Evolutionary conservation across 1,140 invertebrate genomes (phyloP).

Genomic region (Diuraphis noxia): DNA sequence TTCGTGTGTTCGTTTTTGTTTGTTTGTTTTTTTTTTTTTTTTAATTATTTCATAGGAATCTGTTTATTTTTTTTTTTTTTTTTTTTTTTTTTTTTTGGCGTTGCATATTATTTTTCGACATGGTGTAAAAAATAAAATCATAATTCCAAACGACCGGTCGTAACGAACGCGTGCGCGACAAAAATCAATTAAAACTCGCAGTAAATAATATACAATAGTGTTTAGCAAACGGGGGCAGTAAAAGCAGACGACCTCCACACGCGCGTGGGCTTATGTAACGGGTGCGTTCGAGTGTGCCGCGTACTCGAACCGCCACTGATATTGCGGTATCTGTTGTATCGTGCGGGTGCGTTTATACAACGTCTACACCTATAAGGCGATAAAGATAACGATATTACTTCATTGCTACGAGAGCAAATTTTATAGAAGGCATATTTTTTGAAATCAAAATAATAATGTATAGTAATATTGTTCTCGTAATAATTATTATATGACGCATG

Average conservation of each 20-base stretch:
- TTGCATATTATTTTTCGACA: background rate
- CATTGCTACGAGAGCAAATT: background rate
- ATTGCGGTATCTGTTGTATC: background rate
- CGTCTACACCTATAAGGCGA: background rate
- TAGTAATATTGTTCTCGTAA: too few species aligned
- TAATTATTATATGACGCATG: too few species aligned
- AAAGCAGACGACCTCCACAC: background rate
- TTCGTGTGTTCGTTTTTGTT: too few species aligned
- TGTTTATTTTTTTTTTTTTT: too few species aligned
- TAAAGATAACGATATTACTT: background rate
- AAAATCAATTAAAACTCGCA: slow-evolving; percentile 23
- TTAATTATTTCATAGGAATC: too few species aligned
- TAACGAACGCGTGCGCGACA: background rate
- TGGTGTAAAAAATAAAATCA: background rate
- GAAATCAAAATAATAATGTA: too few species aligned
- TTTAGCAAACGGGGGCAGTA: background rate
- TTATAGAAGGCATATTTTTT: too few species aligned
- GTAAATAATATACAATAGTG: background rate
- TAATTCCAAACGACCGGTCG: background rate
- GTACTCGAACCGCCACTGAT: background rate
- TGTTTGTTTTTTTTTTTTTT: too few species aligned
- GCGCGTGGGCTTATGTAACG: background rate
- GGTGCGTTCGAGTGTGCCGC: background rate
- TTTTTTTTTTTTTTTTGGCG: too few species aligned
- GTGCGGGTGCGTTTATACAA: background rate